phyloP scores from a whole-genome alignment of 1,140 invertebrate genomes.

The Chironomus tepperi region DNA sequence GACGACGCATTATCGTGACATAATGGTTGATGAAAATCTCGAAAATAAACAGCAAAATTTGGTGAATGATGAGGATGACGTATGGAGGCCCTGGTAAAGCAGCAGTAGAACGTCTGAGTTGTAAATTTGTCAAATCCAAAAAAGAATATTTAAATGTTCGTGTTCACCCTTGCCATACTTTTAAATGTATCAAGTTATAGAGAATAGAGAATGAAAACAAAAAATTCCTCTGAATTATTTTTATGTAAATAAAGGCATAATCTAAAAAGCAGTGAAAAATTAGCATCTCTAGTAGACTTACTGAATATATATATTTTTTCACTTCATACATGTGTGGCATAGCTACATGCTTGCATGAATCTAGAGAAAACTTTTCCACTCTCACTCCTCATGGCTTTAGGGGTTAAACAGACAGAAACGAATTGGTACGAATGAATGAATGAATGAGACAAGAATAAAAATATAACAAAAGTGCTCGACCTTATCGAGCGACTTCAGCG shows the following conservation, averaged over 20 bases:
- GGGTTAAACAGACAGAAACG: background rate
- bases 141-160: background rate
- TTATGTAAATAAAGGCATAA: conserved; percentile 9
- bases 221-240: too few relatives aligned
- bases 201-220: background rate
- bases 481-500: too few relatives aligned
- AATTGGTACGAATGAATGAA: background rate
- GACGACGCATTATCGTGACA: conserved; percentile 5
- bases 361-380: background rate
- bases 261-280: background rate
- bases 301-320: background rate
- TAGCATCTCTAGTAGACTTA: conserved; percentile 5
- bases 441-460: too few relatives aligned
- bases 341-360: background rate
- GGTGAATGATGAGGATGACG: background rate
- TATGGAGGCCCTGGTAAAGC: conserved; percentile 2
- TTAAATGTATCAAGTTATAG: too few relatives aligned
- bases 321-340: too few relatives aligned
- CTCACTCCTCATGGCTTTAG: background rate
- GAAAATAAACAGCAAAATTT: conserved; percentile 17
- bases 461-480: too few relatives aligned
- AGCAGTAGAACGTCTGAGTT: background rate
- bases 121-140: background rate
- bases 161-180: background rate
- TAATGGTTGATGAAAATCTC: conserved; percentile 21